Conservation (phyloP, 2,888 invertebrate species). For the Cheilosia grossa region DNA sequence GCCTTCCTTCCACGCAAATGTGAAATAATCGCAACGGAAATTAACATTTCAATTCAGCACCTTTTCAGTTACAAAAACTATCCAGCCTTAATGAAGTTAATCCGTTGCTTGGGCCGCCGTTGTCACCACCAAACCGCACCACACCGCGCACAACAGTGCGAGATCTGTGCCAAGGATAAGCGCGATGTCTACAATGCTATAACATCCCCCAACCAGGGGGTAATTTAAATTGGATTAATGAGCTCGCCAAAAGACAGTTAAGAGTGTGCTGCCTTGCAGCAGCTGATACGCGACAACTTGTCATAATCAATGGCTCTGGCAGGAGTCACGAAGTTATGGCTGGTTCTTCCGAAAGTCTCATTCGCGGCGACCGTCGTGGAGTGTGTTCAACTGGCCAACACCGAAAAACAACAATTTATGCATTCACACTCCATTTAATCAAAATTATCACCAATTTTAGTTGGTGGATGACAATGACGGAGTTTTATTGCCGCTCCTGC, state of each 20-base stretch:
- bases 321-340: slow-evolving; percentile 29
- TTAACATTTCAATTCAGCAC: slow-evolving; percentile 73
- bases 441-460: slow-evolving; percentile 65
- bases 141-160: slow-evolving; percentile 1
- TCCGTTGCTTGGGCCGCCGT: slow-evolving; percentile 53
- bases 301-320: slow-evolving; percentile 69
- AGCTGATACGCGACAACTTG: slow-evolving; percentile 73
- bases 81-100: slow-evolving; percentile 67
- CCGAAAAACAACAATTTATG: slow-evolving; percentile 64
- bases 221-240: slow-evolving; percentile 74
- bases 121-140: slow-evolving; percentile 33
- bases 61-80: slow-evolving; percentile 49
- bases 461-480: slow-evolving; percentile 64
- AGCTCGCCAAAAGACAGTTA: slow-evolving; percentile 61
- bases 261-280: slow-evolving; percentile 24
- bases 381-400: slow-evolving; percentile 27
- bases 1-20: slow-evolving; percentile 31
- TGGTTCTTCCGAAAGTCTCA: slow-evolving; percentile 9
- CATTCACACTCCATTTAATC: slow-evolving; percentile 74
- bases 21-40: slow-evolving; percentile 55
- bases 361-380: not conserved
- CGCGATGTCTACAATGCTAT: slow-evolving; percentile 37
- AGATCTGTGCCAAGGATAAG: slow-evolving; percentile 70
- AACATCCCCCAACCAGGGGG: slow-evolving; percentile 65
- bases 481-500: slow-evolving; percentile 53